Conservation (phyloP, 1,140 invertebrate genomes). For the Oncopodura yosiiana region DNA sequence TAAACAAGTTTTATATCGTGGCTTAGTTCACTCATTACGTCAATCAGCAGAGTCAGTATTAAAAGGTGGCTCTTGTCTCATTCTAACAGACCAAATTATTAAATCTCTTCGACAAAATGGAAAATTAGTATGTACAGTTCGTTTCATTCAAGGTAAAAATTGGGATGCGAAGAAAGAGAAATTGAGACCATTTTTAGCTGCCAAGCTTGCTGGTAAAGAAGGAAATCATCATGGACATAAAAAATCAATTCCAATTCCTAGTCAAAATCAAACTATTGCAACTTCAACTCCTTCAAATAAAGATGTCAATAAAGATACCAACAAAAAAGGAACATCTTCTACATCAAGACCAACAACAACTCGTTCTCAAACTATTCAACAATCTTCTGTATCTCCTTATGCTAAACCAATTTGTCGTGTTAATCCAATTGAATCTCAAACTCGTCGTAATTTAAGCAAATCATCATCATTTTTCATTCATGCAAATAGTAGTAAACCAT, state of each 20-base stretch:
- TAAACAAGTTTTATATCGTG: constrained; percentile 14
- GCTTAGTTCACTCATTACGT: constrained; percentile 5
- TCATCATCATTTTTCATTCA: too few species aligned
- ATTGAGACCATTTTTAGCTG: background rate
- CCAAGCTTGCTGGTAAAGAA: too few species aligned
- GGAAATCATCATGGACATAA: too few species aligned
- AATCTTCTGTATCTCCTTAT: too few species aligned
- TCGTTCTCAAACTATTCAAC: background rate
- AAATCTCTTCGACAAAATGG: constrained; percentile 8
- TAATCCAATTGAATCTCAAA: too few species aligned
- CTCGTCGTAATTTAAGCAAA: too few species aligned
- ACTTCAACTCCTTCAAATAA: too few species aligned
- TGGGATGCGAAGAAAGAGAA: constrained; percentile 7
- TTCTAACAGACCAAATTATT: constrained; percentile 10
- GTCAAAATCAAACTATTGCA: too few species aligned
- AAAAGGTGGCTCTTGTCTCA: background rate
- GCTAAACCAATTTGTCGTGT: too few species aligned
- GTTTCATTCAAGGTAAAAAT: constrained; percentile 16
- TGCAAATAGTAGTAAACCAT: background rate
- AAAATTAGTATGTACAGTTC: constrained; percentile 5
- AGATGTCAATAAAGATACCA: background rate
- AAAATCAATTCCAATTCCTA: too few species aligned
- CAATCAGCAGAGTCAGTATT: constrained; percentile 5
- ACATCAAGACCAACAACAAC: background rate
- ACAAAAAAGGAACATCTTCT: background rate